These are phyloP conservation scores for Bubo bubo DNA, from an alignment of 2,113 vertebrate species.

Conservation along the genomic window DNA sequence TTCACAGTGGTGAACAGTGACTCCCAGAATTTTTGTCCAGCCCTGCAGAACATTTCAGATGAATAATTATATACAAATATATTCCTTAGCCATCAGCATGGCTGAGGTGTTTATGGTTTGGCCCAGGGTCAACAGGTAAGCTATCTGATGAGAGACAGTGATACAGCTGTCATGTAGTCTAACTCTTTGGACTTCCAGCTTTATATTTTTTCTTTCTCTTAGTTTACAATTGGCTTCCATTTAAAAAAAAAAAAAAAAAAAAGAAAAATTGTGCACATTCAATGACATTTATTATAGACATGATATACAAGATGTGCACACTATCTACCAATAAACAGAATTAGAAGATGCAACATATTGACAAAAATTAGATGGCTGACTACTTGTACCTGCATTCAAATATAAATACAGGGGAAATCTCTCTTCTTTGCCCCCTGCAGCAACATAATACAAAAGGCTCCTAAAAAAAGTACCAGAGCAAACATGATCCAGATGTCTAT, in stretches of 20 bases:
- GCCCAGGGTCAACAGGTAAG: not conserved
- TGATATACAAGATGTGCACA: not conserved
- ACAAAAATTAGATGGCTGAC: constrained; percentile 5
- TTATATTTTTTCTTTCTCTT: not conserved
- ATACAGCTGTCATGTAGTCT: not conserved
- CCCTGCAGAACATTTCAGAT: not conserved
- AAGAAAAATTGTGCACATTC: not conserved
- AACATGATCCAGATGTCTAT: constrained; percentile 12
- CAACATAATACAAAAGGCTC: not conserved
- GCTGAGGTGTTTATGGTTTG: not conserved
- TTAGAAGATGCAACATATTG: not conserved
- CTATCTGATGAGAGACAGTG: not conserved
- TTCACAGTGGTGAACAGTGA: not conserved
- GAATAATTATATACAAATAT: not conserved
- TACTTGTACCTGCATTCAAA: constrained; percentile 40
- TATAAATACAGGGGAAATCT: not conserved
- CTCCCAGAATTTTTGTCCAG: not conserved
- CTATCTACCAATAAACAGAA: not conserved
- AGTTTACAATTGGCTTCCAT: not conserved
- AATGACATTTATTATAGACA: not conserved
- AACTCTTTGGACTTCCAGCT: not conserved
- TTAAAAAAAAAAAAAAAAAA: not conserved
- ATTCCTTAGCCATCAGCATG: not conserved
- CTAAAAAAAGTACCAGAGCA: not conserved
- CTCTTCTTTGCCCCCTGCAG: not conserved